Evolutionary conservation across 2,113 vertebrate genomes (phyloP), one percentile per base, ranked within the genome.

Genomic region (Macrotis lagotis): DNA sequence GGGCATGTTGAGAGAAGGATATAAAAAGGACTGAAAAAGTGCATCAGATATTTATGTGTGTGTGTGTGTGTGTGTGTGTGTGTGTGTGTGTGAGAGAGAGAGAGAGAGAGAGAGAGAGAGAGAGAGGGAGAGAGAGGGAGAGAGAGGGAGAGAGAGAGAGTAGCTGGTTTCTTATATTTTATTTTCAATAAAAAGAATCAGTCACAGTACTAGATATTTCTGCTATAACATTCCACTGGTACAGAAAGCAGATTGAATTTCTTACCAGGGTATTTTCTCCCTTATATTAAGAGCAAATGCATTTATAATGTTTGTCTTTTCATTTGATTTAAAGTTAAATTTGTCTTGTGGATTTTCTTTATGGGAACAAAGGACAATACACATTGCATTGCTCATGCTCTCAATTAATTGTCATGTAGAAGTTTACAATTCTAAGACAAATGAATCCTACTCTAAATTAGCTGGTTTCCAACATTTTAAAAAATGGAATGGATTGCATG

Each of bases 221-320:
- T 48, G 3, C 89, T 96, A 95, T 96, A 50, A 96, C 31, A 48
- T 22, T 55, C 94, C 53, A 55, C 91, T 83, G 90, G 92, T 44
- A 47, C 19, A 49, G 66, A 66, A 91, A 6, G 0, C 25, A 93
- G 51, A 94, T 90, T 95, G 48, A 93, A 92, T 44, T 94, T 92
- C 88, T 97, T 88, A 83, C 14, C 66, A 83, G 31, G 10, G 37
- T 83, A 83, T 83, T 83, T 37, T 83, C 37, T n/a, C 37, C n/a
- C 44, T 44, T 92, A 48, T 91, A 83, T 95, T 48, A 89, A 93
- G 93, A 91, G 14, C 12, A 51, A 2, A 55, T 44, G 51, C 66
- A 74, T 95, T 95, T 96, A 91, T 55, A 92, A 59, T 25, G 44
- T 31, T 22, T 95, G 94, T 6, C 0, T 47, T 16, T 22, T 93